These are phyloP conservation scores for Drosophila paucipuncta DNA, from an alignment of 2,888 invertebrate genomes.

Conservation along the genomic window DNA sequence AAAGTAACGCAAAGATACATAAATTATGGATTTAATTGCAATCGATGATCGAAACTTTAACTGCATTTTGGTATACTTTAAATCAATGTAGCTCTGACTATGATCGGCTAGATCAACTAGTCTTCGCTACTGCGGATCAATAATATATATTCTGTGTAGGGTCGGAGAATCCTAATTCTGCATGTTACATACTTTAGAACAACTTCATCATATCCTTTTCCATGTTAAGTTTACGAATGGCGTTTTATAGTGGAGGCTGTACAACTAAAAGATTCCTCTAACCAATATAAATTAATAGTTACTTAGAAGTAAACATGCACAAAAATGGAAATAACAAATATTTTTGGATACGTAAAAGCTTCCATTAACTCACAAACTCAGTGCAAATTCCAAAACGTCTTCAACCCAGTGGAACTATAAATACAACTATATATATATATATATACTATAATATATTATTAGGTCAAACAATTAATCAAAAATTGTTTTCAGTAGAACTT, in stretches of 20 bases:
- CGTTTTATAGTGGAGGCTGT: background rate
- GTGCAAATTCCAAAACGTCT: background rate
- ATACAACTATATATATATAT: background rate
- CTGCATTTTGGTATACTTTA: background rate
- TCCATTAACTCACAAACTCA: background rate
- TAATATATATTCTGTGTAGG: background rate
- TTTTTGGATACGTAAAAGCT: background rate
- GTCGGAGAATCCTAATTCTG: rapidly evolving
- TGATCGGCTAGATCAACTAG: background rate
- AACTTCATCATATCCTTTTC: background rate
- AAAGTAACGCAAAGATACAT: background rate
- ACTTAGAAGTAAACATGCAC: background rate
- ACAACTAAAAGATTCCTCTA: background rate
- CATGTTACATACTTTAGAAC: background rate
- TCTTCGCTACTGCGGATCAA: background rate
- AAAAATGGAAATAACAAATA: background rate
- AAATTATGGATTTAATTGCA: background rate
- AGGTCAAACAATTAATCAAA: background rate
- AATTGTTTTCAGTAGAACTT: background rate
- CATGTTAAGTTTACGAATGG: background rate
- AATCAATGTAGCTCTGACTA: background rate
- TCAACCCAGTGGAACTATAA: background rate
- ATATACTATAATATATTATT: background rate
- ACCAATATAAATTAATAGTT: background rate
- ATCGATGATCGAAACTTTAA: background rate